A percentile compares a stretch with the other conserved stretches of the same genome.
Evolutionary conservation across 2,888 invertebrate genomes (phyloP).

Genomic region (Thysanoteuthis rhombus): DNA sequence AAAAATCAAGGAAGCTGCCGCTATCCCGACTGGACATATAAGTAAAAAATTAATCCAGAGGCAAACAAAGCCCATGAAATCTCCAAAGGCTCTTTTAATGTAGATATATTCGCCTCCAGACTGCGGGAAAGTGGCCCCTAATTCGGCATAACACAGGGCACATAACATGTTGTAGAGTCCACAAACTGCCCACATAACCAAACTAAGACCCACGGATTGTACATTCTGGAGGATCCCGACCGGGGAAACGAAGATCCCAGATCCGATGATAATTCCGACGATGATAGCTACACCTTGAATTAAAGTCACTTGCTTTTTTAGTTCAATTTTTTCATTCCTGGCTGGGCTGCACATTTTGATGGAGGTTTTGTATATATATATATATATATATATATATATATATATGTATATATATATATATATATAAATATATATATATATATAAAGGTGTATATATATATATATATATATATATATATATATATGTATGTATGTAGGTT

Average conservation of each 20-base stretch:
- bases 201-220: slow-evolving; percentile 78
- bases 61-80: slow-evolving; percentile 63
- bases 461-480: too few relatives aligned
- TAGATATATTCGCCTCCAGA: slow-evolving; percentile 71
- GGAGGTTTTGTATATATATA: too few relatives aligned
- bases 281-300: slow-evolving; percentile 59
- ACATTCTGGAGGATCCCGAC: slow-evolving; percentile 85
- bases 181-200: slow-evolving; percentile 88
- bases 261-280: slow-evolving; percentile 87
- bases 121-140: slow-evolving; percentile 86
- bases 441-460: too few relatives aligned
- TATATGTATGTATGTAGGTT: too few relatives aligned
- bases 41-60: slow-evolving; percentile 64
- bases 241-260: slow-evolving; percentile 95
- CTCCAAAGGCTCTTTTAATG: slow-evolving; percentile 64
- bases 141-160: slow-evolving; percentile 88
- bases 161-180: slow-evolving; percentile 83
- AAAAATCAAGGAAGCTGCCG: slow-evolving; percentile 64
- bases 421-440: too few relatives aligned
- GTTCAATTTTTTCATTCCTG: slow-evolving; percentile 39
- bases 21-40: slow-evolving; percentile 63
- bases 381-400: too few relatives aligned
- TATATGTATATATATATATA: too few relatives aligned
- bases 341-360: not conserved
- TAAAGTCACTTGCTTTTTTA: slow-evolving; percentile 56